These are phyloP conservation scores for Nysson spinosus DNA, from an alignment of 2,888 invertebrate species.

Conservation along the genomic window DNA sequence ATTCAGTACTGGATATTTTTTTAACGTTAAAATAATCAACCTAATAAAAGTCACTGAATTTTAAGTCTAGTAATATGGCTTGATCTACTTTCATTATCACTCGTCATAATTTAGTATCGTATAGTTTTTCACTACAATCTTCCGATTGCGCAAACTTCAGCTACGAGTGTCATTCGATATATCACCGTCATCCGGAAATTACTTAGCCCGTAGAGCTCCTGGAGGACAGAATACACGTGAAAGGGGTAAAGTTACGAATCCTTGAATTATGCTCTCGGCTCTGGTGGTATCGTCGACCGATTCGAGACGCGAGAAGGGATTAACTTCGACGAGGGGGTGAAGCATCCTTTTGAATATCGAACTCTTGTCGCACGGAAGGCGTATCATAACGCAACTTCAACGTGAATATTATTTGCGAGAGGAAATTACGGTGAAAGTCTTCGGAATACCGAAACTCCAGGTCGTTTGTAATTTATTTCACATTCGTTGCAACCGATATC, in stretches of 20 bases:
- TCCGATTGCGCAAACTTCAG: constrained; percentile 38
- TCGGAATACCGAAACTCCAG: not conserved
- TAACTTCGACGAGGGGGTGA: constrained; percentile 46
- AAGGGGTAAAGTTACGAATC: constrained; percentile 61
- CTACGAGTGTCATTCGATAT: constrained; percentile 47
- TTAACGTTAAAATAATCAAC: no score
- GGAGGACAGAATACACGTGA: constrained; percentile 50
- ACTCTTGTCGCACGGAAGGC: constrained; percentile 20
- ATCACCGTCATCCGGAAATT: constrained; percentile 60
- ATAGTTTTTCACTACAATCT: constrained; percentile 45
- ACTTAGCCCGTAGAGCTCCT: constrained; percentile 52
- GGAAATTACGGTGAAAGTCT: constrained; percentile 31
- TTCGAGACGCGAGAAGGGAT: constrained; percentile 44
- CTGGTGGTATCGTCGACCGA: constrained; percentile 46
- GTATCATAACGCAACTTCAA: constrained; percentile 14
- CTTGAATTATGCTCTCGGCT: constrained; percentile 53
- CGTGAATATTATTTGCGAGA: not conserved
- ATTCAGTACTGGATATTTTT: no score
- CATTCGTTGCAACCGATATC: not conserved
- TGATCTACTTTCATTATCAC: constrained; percentile 25
- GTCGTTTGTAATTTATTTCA: no score
- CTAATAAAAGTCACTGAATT: no score
- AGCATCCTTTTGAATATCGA: constrained; percentile 43
- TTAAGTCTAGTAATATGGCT: no score
- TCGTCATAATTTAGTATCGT: constrained; percentile 51